A percentile compares a stretch with the other conserved stretches of the same genome.
phyloP scores from a whole-genome alignment of 1,140 invertebrate genomes.

The Fopius arisanus region DNA sequence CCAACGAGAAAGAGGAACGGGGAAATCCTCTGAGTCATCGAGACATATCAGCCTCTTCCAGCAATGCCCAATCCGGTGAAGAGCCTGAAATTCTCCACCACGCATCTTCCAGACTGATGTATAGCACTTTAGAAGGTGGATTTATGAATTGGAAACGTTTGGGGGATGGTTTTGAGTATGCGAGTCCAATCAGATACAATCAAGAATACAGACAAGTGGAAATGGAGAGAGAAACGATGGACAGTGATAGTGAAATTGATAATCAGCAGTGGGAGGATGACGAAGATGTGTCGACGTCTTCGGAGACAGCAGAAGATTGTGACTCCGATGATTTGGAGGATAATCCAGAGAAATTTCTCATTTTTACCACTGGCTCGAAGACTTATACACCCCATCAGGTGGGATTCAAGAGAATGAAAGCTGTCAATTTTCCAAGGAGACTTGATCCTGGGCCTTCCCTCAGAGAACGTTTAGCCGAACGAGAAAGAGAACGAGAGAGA shows the following conservation, averaged over 20 bases:
- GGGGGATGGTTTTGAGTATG: constrained; percentile 65
- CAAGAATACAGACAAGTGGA: constrained; percentile 68
- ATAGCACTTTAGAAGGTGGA: constrained; percentile 55
- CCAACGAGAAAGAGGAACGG: constrained; percentile 55
- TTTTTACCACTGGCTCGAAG: constrained; percentile 85
- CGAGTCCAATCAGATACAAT: constrained; percentile 68
- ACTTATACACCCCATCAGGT: constrained; percentile 91
- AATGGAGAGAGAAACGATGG: constrained; percentile 53
- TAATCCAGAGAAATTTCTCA: constrained; percentile 78
- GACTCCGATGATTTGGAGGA: constrained; percentile 66
- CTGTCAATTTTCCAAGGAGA: constrained; percentile 75
- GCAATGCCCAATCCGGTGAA: constrained; percentile 42
- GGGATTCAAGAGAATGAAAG: constrained; percentile 82
- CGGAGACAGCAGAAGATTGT: constrained; percentile 52
- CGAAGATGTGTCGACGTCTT: not conserved
- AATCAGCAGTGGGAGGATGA: constrained; percentile 45
- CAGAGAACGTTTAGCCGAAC: constrained; percentile 71
- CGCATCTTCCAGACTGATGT: constrained; percentile 62
- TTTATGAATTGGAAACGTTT: constrained; percentile 65
- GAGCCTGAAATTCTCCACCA: constrained; percentile 58
- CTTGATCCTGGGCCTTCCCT: constrained; percentile 75
- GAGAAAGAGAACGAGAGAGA: constrained; percentile 65
- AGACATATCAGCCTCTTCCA: constrained; percentile 55
- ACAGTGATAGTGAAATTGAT: constrained; percentile 54
- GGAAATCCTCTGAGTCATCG: constrained; percentile 67